A percentile compares a stretch with the other conserved stretches of the same genome.
Conservation (phyloP, 2,113 vertebrate genomes). For the human region DNA sequence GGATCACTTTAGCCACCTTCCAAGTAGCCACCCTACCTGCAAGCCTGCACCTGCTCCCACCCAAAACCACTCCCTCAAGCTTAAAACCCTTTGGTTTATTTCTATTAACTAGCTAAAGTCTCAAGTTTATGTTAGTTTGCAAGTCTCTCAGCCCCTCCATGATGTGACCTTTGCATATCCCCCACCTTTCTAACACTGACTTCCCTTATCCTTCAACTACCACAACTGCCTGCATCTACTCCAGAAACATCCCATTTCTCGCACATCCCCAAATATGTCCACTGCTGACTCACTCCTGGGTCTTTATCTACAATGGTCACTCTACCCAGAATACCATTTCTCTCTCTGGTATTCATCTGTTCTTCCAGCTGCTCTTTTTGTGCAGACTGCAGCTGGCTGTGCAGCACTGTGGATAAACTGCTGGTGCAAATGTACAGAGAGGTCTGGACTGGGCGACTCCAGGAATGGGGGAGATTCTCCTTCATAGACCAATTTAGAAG, state of each 20-base stretch:
- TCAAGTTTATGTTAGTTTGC: neutral
- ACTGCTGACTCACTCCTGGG: neutral
- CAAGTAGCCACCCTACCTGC: neutral
- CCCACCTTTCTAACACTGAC: accelerated
- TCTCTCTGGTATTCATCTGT: neutral
- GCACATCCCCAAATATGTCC: accelerated
- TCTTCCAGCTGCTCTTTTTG: no score
- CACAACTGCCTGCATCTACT: neutral
- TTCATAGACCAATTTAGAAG: neutral
- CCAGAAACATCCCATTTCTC: neutral
- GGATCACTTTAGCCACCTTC: neutral
- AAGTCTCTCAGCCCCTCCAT: neutral
- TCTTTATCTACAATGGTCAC: neutral
- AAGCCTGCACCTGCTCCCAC: neutral
- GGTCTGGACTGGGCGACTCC: neutral
- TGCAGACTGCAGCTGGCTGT: no score
- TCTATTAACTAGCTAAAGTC: no score
- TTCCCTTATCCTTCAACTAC: neutral
- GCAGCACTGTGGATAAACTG: neutral
- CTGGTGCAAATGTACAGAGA: conserved; percentile 39
- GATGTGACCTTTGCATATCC: neutral
- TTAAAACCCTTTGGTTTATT: neutral
- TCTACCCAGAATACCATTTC: neutral
- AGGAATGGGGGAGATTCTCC: neutral
- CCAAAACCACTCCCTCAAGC: neutral